Evolutionary conservation across 2,797 vertebrate genomes (phyloP).

Genomic region (Sebastes cheni): DNA sequence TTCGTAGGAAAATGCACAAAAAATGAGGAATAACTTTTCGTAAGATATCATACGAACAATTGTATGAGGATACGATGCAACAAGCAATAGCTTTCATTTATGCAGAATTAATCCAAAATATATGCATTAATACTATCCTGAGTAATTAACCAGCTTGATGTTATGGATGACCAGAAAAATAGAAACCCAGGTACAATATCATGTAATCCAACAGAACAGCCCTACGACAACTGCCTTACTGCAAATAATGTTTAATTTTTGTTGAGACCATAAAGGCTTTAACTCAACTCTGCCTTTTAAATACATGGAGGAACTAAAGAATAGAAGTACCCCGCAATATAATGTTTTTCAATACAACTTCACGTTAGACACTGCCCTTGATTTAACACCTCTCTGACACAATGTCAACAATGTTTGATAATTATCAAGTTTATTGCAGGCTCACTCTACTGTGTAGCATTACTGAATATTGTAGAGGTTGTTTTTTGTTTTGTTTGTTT

Average conservation of each 20-base stretch:
- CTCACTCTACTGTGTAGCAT: neutral
- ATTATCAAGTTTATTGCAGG: neutral
- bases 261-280: neutral
- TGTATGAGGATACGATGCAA: no score
- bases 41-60: no score
- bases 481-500: neutral
- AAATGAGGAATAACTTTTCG: no score
- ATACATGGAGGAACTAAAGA: neutral
- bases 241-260: neutral
- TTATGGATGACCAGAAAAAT: neutral
- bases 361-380: no score
- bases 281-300: neutral
- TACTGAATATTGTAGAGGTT: neutral
- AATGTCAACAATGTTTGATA: neutral
- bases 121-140: neutral
- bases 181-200: neutral
- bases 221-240: neutral
- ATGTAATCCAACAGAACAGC: neutral
- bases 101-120: neutral
- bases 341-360: neutral
- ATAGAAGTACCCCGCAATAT: neutral
- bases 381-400: neutral
- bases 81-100: neutral
- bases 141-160: neutral
- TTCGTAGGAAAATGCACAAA: rapidly evolving